Evolutionary conservation across 92 coral and sea anemone species (phyloP), one percentile per base, ranked within the genome.

Genomic region (Porites evermanni): DNA sequence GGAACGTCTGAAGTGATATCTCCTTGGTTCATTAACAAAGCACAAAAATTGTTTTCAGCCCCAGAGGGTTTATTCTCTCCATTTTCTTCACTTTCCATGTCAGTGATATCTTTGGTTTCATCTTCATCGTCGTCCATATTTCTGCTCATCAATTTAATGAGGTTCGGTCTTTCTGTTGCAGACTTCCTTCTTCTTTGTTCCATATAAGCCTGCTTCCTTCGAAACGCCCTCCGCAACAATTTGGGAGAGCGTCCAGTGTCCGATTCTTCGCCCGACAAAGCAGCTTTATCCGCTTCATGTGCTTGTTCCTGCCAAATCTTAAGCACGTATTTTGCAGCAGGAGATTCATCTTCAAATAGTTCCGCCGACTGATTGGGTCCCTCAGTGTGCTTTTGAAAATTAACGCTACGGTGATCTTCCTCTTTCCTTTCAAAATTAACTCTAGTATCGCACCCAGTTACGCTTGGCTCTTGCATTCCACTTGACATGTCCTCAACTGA

Each of bases 151-250:
- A 73, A 80, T 74, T 74, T 73, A 51, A 73, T 24, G 63, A 83
- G 16, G 32, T 83, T 51, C 26, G 87, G 87, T 50, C 87, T 64
- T 23, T 73, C 87, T 20, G 87, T 83, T 17, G 87, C 80, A 14
- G 87, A 83, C 8, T 64, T 75, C 32, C 64, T 83, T 54, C 87
- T 74, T 83, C 87, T 64, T 12, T 83, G 87, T 10, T 74, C 87
- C 64, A 83, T 23, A 64, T 61, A 83, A 24, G 54, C 87, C 65
- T 83, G 87, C 67, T 83, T 83, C 53, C 87, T 83, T 9, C 64
- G 53, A 21, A 73, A 74, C 12, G 87, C 87, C 16, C 87, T 83
- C 53, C 87, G 47, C n/a, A 26, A 64, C 32, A 51, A 13, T 18
- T 74, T 74, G 12, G 87, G 87, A 5, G 87, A 83, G 65, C 59